These are phyloP conservation scores for Balearica regulorum DNA, from an alignment of 2,797 vertebrate genomes.

Conservation along the genomic window DNA sequence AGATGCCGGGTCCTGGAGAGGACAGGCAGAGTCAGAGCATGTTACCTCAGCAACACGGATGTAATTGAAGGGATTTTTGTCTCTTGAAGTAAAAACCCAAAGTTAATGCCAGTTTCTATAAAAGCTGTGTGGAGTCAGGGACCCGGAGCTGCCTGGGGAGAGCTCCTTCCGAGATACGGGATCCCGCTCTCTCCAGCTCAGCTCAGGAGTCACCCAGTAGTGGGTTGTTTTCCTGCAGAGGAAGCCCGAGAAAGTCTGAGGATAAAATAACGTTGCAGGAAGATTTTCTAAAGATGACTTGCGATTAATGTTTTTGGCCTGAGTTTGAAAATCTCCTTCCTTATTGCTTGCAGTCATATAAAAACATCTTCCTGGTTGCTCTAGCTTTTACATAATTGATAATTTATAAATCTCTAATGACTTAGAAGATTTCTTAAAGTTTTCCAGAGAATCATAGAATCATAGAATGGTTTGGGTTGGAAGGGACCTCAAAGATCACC, in stretches of 20 bases:
- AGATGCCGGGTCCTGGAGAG: neutral
- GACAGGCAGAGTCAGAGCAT: neutral
- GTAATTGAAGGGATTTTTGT: neutral
- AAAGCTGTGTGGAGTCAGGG: neutral
- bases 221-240: neutral
- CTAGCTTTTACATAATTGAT: neutral
- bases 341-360: neutral
- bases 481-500: too few relatives aligned
- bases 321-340: neutral
- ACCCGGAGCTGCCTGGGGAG: neutral
- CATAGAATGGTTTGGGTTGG: too few relatives aligned
- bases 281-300: neutral
- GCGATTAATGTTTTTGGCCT: neutral
- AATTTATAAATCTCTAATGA: neutral
- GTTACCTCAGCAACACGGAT: neutral
- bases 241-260: slow-evolving; percentile 18
- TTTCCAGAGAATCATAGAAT: neutral
- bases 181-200: neutral
- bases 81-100: neutral
- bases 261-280: neutral
- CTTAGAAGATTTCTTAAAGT: neutral
- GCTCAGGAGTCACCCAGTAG: neutral
- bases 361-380: neutral
- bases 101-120: neutral
- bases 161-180: neutral